phyloP scores from a whole-genome alignment of 2,797 vertebrate species.

The Octomys mimax region DNA sequence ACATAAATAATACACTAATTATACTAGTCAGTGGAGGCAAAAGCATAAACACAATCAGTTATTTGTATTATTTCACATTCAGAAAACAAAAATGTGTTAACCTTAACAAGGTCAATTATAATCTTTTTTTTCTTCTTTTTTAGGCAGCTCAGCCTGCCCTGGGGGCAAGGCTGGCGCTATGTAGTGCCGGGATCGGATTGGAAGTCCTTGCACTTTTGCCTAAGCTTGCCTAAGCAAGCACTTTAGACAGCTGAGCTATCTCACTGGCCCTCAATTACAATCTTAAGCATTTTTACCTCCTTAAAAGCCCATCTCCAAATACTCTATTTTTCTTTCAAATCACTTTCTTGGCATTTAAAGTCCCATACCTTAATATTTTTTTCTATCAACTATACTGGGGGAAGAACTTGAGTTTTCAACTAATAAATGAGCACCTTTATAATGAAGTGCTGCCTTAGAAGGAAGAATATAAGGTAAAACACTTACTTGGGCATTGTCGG shows the following conservation, averaged over 20 bases:
- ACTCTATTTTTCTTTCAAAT: not conserved
- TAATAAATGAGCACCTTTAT: not conserved
- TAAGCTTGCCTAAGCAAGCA: too few relatives aligned
- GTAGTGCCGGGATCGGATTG: too few relatives aligned
- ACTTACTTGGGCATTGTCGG: conserved; percentile 65
- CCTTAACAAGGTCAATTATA: not conserved
- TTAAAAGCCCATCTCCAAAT: not conserved
- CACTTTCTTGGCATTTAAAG: not conserved
- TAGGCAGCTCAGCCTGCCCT: too few relatives aligned
- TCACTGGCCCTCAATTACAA: too few relatives aligned
- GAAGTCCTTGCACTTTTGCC: too few relatives aligned
- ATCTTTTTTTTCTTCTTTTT: not conserved
- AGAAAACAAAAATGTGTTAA: conserved; percentile 62
- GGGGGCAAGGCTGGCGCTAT: too few relatives aligned
- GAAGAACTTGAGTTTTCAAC: conserved; percentile 36
- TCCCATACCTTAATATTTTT: not conserved
- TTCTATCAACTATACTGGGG: conserved; percentile 21
- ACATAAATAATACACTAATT: not conserved
- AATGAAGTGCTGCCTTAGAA: conserved; percentile 23
- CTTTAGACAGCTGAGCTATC: too few relatives aligned
- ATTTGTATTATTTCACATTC: conserved; percentile 41
- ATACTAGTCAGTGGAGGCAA: not conserved
- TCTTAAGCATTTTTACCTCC: conserved; percentile 9
- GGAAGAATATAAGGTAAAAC: conserved; percentile 10
- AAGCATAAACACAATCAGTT: conserved; percentile 39